A percentile compares a stretch with the other conserved stretches of the same genome.
These are phyloP conservation scores for Nycticryphes semicollaris DNA, from an alignment of 2,113 vertebrate species.

Conservation along the genomic window DNA sequence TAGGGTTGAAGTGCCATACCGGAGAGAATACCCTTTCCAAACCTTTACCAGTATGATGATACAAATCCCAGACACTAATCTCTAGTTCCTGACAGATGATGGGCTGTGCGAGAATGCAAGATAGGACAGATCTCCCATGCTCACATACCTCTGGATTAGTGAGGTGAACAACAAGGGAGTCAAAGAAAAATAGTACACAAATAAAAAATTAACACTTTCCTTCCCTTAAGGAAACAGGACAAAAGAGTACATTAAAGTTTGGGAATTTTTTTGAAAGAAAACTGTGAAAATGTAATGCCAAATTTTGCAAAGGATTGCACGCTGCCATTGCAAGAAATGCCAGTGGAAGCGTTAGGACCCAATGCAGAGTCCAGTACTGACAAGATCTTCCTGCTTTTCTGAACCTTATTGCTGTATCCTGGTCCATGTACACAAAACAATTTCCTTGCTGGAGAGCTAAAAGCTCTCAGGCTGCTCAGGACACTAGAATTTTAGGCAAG, in stretches of 20 bases:
- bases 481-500: neutral
- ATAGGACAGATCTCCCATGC: constrained; percentile 68
- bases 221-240: constrained; percentile 23
- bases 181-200: constrained; percentile 64
- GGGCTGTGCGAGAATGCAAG: constrained; percentile 49
- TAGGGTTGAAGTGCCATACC: constrained; percentile 53
- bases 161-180: constrained; percentile 71
- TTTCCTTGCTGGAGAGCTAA: neutral
- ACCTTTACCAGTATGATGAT: constrained; percentile 60
- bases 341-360: neutral
- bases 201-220: constrained; percentile 68
- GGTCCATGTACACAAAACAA: neutral
- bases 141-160: constrained; percentile 68
- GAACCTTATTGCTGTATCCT: neutral
- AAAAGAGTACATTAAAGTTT: constrained; percentile 36
- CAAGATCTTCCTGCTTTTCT: neutral
- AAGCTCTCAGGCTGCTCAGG: neutral
- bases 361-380: neutral
- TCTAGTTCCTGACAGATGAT: constrained; percentile 70
- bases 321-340: accelerated
- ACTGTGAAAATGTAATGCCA: neutral
- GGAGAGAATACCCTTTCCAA: constrained; percentile 68
- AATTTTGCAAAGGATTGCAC: neutral
- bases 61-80: constrained; percentile 71
- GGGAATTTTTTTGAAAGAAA: constrained; percentile 44